Base-by-base conservation (phyloP, 1,140 invertebrate species). In the Aphis craccivora region DNA sequence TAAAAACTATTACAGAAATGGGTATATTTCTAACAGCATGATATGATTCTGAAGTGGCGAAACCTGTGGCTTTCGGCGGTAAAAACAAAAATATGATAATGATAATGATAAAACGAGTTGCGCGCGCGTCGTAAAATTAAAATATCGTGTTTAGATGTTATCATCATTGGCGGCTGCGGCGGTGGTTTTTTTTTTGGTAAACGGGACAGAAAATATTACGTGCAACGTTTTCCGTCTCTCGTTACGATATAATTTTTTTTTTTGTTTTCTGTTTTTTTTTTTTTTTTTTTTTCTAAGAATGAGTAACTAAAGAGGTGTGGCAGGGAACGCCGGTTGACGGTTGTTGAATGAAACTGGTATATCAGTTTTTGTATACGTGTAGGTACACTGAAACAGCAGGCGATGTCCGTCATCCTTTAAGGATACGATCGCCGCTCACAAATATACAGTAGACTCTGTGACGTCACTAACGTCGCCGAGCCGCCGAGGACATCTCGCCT, bases 131-230 rank as follows among this genome's bases (percentile, higher is more conserved):
- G 91, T 93, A 86, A 93, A 93, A 93, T 93, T 93, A 93, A 93
- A 93, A 93, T 84, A 93, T 93, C 91, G 81, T 93, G 91, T 53
- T 84, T 53, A 84, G 91, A 92, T 92, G 81, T 84, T 93, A 86
- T 93, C 81, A 18, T 93, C 81, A 84, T 81, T 30, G 76, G 18
- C 67, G 60, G 60, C 60, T 84, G 90, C 43, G 37, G 90, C 40
- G 37, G 53, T 76, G 43, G 35, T 81, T 91, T 90, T 67, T 40
- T 89, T 43, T 90, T 60, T 35, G 48, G 88, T 60, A 88, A 51
- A 90, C 14, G 88, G 88, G 37, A 90, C 91, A 84, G 91, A 37
- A 92, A 93, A 86, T 86, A 93, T 93, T 93, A 86, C 81, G 90
- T 81, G 67, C 90, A 76, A 23, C 45, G 90, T 92, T 51, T 83